Evolutionary conservation across 2,113 vertebrate genomes (phyloP).

Genomic region (Gymnobelideus leadbeateri): DNA sequence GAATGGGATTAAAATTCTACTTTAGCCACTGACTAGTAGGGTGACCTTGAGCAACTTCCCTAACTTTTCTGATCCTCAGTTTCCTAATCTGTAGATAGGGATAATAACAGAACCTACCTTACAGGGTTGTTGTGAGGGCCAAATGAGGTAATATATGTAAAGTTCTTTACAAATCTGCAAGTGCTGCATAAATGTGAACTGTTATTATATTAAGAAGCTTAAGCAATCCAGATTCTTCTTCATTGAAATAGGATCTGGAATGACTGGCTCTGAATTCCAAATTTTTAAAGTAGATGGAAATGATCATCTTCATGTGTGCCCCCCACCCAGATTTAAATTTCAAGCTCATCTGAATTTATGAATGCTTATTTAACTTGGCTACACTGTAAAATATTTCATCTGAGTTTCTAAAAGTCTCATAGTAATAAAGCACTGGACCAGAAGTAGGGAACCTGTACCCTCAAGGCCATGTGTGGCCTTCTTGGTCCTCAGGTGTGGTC

Average conservation of each 20-base stretch:
- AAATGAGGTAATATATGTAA: background rate
- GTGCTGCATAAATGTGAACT: background rate
- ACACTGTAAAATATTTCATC: background rate
- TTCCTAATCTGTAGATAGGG: background rate
- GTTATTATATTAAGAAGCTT: background rate
- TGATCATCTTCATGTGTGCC: constrained; percentile 2
- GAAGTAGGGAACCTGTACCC: too few species aligned
- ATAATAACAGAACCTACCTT: background rate
- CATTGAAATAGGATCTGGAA: constrained; percentile 34
- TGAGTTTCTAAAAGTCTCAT: background rate
- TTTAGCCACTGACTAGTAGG: background rate
- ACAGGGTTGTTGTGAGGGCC: background rate
- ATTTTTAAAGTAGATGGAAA: constrained; percentile 22
- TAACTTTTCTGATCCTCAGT: background rate
- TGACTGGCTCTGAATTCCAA: constrained; percentile 23
- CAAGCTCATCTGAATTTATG: background rate
- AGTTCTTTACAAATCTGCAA: background rate
- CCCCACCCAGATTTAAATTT: constrained; percentile 31
- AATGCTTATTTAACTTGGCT: constrained; percentile 24
- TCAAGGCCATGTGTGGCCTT: too few species aligned
- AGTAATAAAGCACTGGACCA: background rate
- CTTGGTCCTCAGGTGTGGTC: too few species aligned
- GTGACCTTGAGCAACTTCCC: background rate
- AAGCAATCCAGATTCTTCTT: constrained; percentile 44
- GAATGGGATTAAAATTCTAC: background rate